A percentile compares a stretch with the other conserved stretches of the same genome.
phyloP scores from a whole-genome alignment of 2,888 invertebrate genomes.

The Andrena haemorrhoa region DNA sequence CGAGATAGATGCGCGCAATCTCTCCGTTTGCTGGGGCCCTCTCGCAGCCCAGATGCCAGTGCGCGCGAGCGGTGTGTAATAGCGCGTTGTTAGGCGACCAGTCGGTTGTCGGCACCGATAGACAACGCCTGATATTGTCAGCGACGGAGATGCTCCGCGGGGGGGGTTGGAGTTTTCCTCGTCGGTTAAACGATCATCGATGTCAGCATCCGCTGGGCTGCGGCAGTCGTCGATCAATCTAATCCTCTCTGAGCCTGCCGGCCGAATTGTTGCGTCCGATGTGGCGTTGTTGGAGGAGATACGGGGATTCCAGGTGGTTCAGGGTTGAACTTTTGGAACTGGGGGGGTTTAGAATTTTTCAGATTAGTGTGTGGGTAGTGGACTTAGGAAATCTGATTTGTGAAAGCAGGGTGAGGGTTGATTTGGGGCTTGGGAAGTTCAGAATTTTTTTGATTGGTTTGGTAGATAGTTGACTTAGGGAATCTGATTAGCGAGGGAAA shows the following conservation, averaged over 20 bases:
- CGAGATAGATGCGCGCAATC: conserved; percentile 40
- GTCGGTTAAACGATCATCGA: background rate
- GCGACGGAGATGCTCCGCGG: background rate
- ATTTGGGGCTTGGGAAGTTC: too few relatives aligned
- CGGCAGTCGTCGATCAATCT: background rate
- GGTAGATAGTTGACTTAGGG: too few relatives aligned
- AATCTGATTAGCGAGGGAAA: too few relatives aligned
- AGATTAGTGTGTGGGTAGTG: too few relatives aligned
- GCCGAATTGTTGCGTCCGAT: too few relatives aligned
- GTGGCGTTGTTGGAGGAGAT: too few relatives aligned
- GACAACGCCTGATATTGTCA: conserved; percentile 30
- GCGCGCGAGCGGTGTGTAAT: conserved; percentile 16
- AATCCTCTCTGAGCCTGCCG: background rate
- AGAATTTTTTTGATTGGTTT: too few relatives aligned
- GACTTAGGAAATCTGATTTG: too few relatives aligned
- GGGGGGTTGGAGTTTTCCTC: background rate
- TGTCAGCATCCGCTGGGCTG: background rate
- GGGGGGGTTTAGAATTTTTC: too few relatives aligned
- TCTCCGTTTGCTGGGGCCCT: conserved; percentile 4
- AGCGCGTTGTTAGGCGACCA: conserved; percentile 17
- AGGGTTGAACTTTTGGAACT: too few relatives aligned
- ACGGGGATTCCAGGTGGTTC: too few relatives aligned
- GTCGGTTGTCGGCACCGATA: conserved; percentile 21
- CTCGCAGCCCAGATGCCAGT: conserved; percentile 14
- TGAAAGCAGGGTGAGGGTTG: too few relatives aligned